Conservation (phyloP, 2,797 vertebrate genomes). For the Meda fulgida region DNA sequence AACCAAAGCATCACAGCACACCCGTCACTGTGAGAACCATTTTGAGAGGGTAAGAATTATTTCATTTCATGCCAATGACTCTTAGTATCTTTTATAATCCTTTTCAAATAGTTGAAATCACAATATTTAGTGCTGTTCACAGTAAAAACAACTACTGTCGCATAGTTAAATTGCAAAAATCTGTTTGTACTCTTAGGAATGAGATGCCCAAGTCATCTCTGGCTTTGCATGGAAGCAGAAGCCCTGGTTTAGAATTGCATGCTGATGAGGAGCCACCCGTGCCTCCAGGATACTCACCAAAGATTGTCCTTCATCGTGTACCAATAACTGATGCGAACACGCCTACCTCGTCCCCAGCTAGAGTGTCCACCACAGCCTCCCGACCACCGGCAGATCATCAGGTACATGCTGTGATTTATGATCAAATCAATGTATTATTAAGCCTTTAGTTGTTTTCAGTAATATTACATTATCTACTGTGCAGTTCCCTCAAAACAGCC, state of each 20-base stretch:
- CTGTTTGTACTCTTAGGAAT: conserved; percentile 10
- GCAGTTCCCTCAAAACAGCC: conserved; percentile 30
- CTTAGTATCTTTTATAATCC: neutral
- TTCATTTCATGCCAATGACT: neutral
- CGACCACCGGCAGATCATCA: neutral
- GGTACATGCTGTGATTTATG: neutral
- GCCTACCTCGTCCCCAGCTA: conserved; percentile 22
- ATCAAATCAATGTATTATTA: neutral
- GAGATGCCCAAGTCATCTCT: neutral
- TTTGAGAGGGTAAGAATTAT: neutral
- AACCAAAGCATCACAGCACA: conserved; percentile 34
- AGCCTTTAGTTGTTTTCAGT: neutral
- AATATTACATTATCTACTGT: neutral
- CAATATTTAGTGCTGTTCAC: neutral
- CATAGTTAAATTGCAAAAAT: neutral
- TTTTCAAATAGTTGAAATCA: neutral
- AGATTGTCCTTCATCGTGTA: conserved; percentile 29
- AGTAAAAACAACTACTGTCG: neutral
- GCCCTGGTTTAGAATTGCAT: neutral
- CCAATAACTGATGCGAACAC: conserved; percentile 6
- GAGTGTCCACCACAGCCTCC: neutral
- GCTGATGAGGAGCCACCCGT: neutral
- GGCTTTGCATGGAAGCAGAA: neutral
- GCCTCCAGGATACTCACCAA: conserved; percentile 19
- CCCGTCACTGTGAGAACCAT: conserved; percentile 33